Percentiles rank a stretch among this genome's conserved stretches.
Evolutionary conservation across 2,888 invertebrate genomes (phyloP).

Genomic region (Drosophila pullipes): DNA sequence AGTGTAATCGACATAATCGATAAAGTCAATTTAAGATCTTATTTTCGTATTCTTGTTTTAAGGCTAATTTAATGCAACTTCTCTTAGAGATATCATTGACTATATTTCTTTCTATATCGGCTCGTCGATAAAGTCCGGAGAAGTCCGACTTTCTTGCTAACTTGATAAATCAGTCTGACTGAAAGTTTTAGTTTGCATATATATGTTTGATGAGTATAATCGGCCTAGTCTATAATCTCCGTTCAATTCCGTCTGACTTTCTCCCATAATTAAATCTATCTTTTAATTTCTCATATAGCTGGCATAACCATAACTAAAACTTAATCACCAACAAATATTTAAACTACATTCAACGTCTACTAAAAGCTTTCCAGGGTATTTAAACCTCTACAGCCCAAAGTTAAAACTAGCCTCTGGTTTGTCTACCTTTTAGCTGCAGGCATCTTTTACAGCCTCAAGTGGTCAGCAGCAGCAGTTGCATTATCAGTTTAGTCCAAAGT

Average conservation of each 20-base stretch:
- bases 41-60: not conserved
- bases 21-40: not conserved
- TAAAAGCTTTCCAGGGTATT: not conserved
- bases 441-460: slow-evolving; percentile 69
- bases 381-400: not conserved
- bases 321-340: not conserved
- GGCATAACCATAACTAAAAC: not conserved
- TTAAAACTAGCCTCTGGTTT: not conserved
- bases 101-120: not conserved
- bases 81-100: not conserved
- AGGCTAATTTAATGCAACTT: not conserved
- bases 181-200: not conserved
- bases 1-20: too few species aligned
- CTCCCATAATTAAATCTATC: not conserved
- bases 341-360: not conserved
- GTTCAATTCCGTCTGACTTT: not conserved
- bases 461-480: slow-evolving; percentile 69
- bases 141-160: not conserved
- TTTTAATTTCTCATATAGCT: not conserved
- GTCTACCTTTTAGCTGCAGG: slow-evolving; percentile 75
- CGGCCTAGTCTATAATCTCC: not conserved
- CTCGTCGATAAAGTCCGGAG: not conserved
- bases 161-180: too few species aligned
- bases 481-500: slow-evolving; percentile 85
- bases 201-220: not conserved